Base-by-base conservation (phyloP, 1,140 invertebrate genomes). In the Diachasmimorpha longicaudata region DNA sequence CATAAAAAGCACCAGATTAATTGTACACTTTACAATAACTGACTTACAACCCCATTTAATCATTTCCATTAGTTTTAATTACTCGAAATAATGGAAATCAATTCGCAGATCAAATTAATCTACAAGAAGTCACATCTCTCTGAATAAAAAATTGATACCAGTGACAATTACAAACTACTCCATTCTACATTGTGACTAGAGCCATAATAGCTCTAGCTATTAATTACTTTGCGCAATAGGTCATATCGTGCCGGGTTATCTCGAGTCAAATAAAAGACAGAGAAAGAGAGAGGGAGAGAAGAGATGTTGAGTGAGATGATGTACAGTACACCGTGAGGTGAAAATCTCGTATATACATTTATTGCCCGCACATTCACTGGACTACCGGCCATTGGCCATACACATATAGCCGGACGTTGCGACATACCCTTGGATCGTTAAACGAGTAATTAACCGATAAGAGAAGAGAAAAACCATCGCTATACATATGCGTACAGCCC, bases 161-260 rank as follows among this genome's bases (percentile, higher is more conserved):
- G 58, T 25, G 58, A 63, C 58, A 11, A 63, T 63, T 63, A 63
- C 58, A 25, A 63, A 63, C 58, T 25, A 63, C 58, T 63, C 21
- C 21, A 63, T 63, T 63, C 21, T 63, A 63, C 58, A 63, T 63
- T 63, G 58, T 25, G 23, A 63, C n/a, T 11, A 23, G 58, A 31
- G 25, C 13, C 16, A 68, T 68, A 39, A 68, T 68, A 68, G 66
- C 58, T 75, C 52, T 52, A 5, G 42, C 67, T 74, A 79, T 79
- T 79, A 79, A 79, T 79, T 79, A 79, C 75, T 75, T 79, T 75
- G 70, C 78, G 81, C 80, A 78, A 81, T 79, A 79, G 81, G 76
- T 79, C 80, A 70, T 74, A 73, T 78, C 79, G 79, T 79, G 68
- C 76, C 74, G 75, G 66, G 36, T 68, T 68, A 68, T 68, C 66